phyloP scores from a whole-genome alignment of 2,888 invertebrate species.

The Coelogynopora nodosa region DNA sequence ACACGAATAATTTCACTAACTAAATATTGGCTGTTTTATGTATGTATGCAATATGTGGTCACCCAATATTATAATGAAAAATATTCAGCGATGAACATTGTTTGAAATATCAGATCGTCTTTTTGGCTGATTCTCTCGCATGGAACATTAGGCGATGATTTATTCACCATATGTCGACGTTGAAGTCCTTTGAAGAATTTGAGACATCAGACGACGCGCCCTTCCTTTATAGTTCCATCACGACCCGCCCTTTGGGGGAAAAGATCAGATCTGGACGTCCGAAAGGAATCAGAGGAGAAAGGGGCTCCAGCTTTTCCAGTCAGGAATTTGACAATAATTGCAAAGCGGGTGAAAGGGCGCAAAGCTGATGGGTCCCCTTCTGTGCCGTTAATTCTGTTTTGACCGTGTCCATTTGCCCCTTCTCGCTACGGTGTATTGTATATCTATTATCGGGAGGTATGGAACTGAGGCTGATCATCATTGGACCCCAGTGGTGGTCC shows the following conservation, averaged over 20 bases:
- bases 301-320: neutral
- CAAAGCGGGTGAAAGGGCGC: constrained; percentile 8
- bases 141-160: too few relatives aligned
- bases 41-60: too few relatives aligned
- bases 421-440: too few relatives aligned
- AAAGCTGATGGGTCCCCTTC: neutral
- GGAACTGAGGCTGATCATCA: neutral
- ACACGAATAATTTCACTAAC: too few relatives aligned
- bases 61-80: too few relatives aligned
- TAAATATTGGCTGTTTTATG: neutral
- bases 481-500: neutral
- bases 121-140: too few relatives aligned
- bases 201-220: neutral
- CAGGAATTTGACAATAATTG: neutral
- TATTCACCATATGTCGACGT: neutral
- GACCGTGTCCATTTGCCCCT: neutral
- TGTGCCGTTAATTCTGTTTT: neutral
- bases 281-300: neutral
- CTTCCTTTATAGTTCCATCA: neutral
- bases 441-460: too few relatives aligned
- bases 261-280: neutral
- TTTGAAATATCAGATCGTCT: too few relatives aligned
- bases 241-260: neutral
- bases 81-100: too few relatives aligned
- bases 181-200: neutral